Evolutionary conservation across 1,140 invertebrate genomes (phyloP).

Genomic region (Tetramorium alpestre): DNA sequence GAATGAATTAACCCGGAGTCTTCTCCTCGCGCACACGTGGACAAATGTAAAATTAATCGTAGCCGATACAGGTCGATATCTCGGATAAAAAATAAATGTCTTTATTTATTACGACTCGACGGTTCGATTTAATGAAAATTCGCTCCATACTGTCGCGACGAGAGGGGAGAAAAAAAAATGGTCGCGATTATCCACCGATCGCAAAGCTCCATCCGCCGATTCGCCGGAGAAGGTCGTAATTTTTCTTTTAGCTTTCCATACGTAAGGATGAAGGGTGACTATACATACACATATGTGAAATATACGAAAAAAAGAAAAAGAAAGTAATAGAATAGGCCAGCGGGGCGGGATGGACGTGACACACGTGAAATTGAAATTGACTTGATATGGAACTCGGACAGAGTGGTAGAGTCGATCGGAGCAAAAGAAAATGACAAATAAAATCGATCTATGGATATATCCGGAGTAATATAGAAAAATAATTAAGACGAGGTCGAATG

Average conservation of each 20-base stretch:
- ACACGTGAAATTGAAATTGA: conserved; percentile 57
- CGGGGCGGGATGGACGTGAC: conserved; percentile 46
- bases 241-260: background rate
- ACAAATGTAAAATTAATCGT: conserved; percentile 14
- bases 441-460: conserved; percentile 24
- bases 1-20: conserved; percentile 17
- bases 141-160: background rate
- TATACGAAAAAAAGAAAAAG: conserved; percentile 22
- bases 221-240: background rate
- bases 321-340: conserved; percentile 35
- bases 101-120: background rate
- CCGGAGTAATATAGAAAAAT: conserved; percentile 40
- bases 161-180: background rate
- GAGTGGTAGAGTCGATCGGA: conserved; percentile 51
- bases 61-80: background rate
- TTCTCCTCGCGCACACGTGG: background rate
- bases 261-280: conserved; percentile 1
- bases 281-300: conserved; percentile 44
- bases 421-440: conserved; percentile 38
- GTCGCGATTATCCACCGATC: conserved; percentile 7
- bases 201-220: conserved; percentile 24
- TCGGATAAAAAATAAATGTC: background rate
- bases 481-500: conserved; percentile 14
- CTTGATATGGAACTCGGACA: conserved; percentile 45
- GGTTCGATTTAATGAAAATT: background rate